Evolutionary conservation across 2,888 invertebrate genomes (phyloP).

Genomic region (Lacanobia wlatinum): DNA sequence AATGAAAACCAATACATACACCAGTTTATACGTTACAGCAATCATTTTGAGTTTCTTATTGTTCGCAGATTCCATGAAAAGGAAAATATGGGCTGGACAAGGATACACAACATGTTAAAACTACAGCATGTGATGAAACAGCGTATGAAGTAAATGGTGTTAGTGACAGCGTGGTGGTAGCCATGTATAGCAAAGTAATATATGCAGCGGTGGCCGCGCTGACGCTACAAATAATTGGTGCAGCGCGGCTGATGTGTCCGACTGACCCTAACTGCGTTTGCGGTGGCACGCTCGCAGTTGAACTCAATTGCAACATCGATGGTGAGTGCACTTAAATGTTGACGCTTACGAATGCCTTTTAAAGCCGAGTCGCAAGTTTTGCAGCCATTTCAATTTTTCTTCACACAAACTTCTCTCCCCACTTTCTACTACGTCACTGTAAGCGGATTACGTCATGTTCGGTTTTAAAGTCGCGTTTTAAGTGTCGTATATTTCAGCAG

Average conservation of each 20-base stretch:
- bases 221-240: slow-evolving; percentile 84
- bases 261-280: slow-evolving; percentile 89
- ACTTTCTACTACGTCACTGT: slow-evolving; percentile 26
- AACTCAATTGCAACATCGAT: slow-evolving; percentile 88
- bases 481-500: slow-evolving; percentile 22
- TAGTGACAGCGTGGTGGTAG: slow-evolving; percentile 64
- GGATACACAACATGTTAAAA: slow-evolving; percentile 59
- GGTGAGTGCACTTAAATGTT: slow-evolving; percentile 83
- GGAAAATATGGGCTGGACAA: slow-evolving; percentile 59
- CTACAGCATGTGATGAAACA: slow-evolving; percentile 59
- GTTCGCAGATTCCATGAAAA: slow-evolving; percentile 73
- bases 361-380: slow-evolving; percentile 39
- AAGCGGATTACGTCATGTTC: slow-evolving; percentile 53
- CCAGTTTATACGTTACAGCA: slow-evolving; percentile 59
- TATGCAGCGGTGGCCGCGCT: slow-evolving; percentile 80
- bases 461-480: slow-evolving; percentile 30
- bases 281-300: slow-evolving; percentile 85
- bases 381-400: slow-evolving; percentile 39
- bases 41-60: slow-evolving; percentile 62
- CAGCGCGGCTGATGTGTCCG: slow-evolving; percentile 83
- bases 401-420: slow-evolving; percentile 16
- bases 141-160: slow-evolving; percentile 68
- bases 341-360: slow-evolving; percentile 68
- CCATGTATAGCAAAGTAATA: slow-evolving; percentile 80
- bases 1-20: slow-evolving; percentile 65